phyloP scores from a whole-genome alignment of 1,140 invertebrate genomes.

The Zaprionus taronus region DNA sequence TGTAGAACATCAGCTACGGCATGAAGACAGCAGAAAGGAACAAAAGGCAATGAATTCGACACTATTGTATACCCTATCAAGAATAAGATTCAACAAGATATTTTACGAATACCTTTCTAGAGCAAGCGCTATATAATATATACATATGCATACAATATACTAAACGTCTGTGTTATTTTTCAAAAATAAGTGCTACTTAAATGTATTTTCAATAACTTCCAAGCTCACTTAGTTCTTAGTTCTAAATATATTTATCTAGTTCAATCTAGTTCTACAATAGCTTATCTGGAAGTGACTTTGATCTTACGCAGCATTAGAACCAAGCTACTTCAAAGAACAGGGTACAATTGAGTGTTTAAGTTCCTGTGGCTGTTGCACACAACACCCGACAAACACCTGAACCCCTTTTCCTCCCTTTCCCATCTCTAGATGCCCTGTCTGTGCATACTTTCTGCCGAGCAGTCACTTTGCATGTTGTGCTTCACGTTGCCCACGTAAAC shows the following conservation, averaged over 20 bases:
- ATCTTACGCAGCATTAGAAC: neutral
- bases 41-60: neutral
- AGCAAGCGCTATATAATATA: no score
- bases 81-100: neutral
- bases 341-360: constrained; percentile 33
- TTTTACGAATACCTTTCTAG: neutral
- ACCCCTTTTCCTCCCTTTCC: neutral
- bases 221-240: no score
- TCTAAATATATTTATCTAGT: no score
- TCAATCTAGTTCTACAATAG: neutral
- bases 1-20: neutral
- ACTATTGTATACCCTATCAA: neutral
- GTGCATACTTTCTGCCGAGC: constrained; percentile 8
- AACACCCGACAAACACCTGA: neutral
- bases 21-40: neutral
- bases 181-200: no score
- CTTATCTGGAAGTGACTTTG: neutral
- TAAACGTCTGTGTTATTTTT: no score
- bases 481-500: constrained; percentile 45
- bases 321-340: neutral
- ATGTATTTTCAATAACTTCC: no score
- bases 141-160: no score
- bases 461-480: constrained; percentile 36
- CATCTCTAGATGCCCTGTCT: neutral
- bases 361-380: constrained; percentile 23